phyloP scores from a whole-genome alignment of 1,140 invertebrate species.

The Akabosia matsudoensis region DNA sequence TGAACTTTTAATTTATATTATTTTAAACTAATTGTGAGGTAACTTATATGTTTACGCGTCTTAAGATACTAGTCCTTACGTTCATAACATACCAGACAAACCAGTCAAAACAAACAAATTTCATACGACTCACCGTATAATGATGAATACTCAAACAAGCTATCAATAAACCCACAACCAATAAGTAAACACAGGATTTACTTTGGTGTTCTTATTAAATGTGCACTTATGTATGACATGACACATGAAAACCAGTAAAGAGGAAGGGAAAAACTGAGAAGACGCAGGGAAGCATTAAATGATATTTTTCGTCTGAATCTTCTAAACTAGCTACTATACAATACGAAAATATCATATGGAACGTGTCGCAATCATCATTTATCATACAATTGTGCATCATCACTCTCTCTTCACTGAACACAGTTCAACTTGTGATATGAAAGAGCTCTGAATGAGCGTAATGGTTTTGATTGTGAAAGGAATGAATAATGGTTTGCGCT shows the following conservation, averaged over 20 bases:
- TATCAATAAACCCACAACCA: background rate
- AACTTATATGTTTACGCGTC: too few relatives aligned
- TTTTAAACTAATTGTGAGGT: too few relatives aligned
- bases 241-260: background rate
- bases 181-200: too few relatives aligned
- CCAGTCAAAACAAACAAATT: background rate
- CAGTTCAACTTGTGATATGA: background rate
- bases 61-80: too few relatives aligned
- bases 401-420: background rate
- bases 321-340: background rate
- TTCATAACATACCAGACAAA: too few relatives aligned
- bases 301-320: background rate
- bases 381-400: constrained; percentile 18
- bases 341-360: constrained; percentile 24
- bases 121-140: background rate
- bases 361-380: constrained; percentile 23
- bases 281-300: constrained; percentile 11
- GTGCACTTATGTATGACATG: constrained; percentile 14
- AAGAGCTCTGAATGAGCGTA: background rate
- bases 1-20: too few relatives aligned
- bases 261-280: background rate
- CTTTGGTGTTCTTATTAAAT: background rate
- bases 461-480: constrained; percentile 3
- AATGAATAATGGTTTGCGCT: constrained; percentile 12
- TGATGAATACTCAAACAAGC: background rate